These are phyloP conservation scores for Indicator indicator DNA, from an alignment of 2,113 vertebrate species.

Conservation along the genomic window DNA sequence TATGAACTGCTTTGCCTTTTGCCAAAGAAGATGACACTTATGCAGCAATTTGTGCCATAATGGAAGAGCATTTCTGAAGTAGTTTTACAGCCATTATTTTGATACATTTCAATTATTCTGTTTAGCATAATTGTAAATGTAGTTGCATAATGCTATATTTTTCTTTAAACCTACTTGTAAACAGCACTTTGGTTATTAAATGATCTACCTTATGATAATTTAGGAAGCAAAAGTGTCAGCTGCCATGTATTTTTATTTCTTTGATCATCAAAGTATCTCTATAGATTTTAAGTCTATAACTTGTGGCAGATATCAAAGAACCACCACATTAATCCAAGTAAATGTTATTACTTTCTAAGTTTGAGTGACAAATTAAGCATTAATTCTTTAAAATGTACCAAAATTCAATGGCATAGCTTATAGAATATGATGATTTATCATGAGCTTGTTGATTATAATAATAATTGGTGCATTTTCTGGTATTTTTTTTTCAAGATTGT, in stretches of 20 bases:
- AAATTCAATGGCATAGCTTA: background rate
- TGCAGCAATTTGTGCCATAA: background rate
- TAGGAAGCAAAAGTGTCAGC: background rate
- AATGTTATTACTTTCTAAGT: background rate
- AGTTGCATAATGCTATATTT: background rate
- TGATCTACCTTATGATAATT: background rate
- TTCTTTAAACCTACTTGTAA: background rate
- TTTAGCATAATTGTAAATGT: background rate
- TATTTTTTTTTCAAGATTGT: conserved; percentile 42
- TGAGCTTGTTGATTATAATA: conserved; percentile 7
- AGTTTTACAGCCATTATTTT: background rate
- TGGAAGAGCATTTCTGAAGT: background rate
- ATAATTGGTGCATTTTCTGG: conserved; percentile 31
- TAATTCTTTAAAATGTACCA: background rate
- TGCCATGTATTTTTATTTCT: background rate
- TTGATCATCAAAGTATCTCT: background rate
- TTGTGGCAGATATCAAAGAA: background rate
- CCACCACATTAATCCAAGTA: background rate
- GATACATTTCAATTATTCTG: background rate
- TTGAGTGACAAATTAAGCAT: background rate
- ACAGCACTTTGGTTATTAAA: background rate
- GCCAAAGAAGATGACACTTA: rapidly evolving
- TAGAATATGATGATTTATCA: background rate
- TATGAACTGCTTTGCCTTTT: background rate
- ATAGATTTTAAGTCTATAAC: background rate